Evolutionary conservation across 1,140 invertebrate species (phyloP), one percentile per base, ranked within the genome.

Genomic region (Leptoteleia sp.): DNA sequence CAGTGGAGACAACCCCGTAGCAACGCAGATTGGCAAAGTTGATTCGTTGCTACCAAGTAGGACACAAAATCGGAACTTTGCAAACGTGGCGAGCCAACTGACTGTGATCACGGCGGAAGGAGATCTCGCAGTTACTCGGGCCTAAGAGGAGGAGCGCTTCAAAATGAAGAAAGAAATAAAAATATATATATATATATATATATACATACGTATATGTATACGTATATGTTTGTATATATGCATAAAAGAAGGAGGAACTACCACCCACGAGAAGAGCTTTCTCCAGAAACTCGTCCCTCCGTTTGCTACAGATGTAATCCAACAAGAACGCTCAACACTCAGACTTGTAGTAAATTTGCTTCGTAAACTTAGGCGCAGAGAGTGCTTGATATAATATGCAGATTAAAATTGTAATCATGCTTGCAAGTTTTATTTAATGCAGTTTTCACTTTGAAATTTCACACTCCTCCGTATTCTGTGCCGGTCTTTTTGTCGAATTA

Each of bases 51-150:
- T 75, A 71, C 47, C 57, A 70, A 75, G 70, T 75, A 71, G 71
- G 59, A 61, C 77, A 71, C 77, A 80, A 75, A 71, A 76, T 80
- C 71, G 71, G 65, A 71, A 76, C 77, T 80, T 80, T 64, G 71
- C 67, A 67, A 76, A 80, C 71, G 77, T 71, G 71, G 64, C 50
- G 61, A 80, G 61, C 16, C 52, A 80, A 80, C 77, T 80, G 77
- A 76, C 70, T 59, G 65, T 35, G 76, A 79, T 70, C 70, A 52
- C 57, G 64, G 48, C 42, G 55, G 48, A 55, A 70, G 52, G 57
- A 70, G 77, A 75, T 71, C 50, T 48, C 31, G 54, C 37, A 50
- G 50, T 72, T 72, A 45, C 64, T 33, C 45, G 52, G 29, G 31
- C 43, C 65, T 12, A 40, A 59, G 70, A 59, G 77, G 55, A 68